A percentile compares a stretch with the other conserved stretches of the same genome.
Conservation (phyloP, 2,113 vertebrate species). For the Panurus biarmicus region DNA sequence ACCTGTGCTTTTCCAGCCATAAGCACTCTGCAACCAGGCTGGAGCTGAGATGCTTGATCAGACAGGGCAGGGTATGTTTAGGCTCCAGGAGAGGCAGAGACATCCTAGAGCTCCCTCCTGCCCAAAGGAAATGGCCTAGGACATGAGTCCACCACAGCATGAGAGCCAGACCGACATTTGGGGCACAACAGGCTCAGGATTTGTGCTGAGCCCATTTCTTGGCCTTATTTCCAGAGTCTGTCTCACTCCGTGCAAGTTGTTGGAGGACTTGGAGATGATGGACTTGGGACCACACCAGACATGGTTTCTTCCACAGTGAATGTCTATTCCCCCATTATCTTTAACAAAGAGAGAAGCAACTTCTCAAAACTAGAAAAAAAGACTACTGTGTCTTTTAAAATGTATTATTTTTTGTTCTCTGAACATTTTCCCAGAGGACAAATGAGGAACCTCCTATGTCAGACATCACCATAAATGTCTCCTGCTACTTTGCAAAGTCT, state of each 20-base stretch:
- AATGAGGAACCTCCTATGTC: not conserved
- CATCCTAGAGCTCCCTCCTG: not conserved
- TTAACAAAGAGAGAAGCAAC: not conserved
- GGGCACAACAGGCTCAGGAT: not conserved
- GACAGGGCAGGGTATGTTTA: not conserved
- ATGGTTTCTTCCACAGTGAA: not conserved
- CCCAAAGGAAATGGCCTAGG: not conserved
- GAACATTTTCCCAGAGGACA: constrained; percentile 1
- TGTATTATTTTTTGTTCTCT: not conserved
- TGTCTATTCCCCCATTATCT: not conserved
- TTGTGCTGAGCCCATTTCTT: not conserved
- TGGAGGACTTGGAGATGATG: not conserved
- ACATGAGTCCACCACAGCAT: not conserved
- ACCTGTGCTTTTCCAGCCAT: not conserved
- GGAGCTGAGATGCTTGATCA: not conserved
- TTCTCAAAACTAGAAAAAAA: not conserved
- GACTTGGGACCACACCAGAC: not conserved
- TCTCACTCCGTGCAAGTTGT: not conserved
- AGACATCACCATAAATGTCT: not conserved
- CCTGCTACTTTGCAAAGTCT: not conserved
- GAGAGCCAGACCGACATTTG: not conserved
- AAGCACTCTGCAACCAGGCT: not conserved
- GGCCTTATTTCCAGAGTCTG: not conserved
- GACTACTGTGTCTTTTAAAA: not conserved
- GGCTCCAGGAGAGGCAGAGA: not conserved